These are phyloP conservation scores for Actinemys pallida DNA, from an alignment of 2,113 vertebrate species.

Conservation along the genomic window DNA sequence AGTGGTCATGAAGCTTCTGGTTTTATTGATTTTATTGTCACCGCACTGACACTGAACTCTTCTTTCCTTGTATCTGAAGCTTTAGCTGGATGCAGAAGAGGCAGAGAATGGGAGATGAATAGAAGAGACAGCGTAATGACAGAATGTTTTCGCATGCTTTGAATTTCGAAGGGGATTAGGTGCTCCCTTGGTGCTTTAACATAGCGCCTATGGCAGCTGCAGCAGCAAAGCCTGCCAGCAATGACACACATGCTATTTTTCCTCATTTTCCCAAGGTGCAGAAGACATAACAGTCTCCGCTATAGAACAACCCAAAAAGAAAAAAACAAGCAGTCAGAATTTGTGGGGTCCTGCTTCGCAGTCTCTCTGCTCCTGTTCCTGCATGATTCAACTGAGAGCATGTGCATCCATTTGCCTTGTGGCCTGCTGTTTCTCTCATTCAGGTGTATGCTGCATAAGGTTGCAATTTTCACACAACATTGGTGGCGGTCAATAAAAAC, in stretches of 20 bases:
- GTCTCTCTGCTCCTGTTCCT: background rate
- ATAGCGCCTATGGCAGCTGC: slow-evolving; percentile 53
- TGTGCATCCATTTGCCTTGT: background rate
- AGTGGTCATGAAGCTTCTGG: background rate
- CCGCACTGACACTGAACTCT: slow-evolving; percentile 15
- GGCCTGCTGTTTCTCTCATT: background rate
- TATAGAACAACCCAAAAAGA: background rate
- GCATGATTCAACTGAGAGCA: background rate
- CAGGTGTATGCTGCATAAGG: background rate
- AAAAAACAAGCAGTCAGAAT: background rate
- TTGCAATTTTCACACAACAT: background rate
- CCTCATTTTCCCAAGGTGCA: slow-evolving; percentile 61
- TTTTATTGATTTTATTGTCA: slow-evolving; percentile 16
- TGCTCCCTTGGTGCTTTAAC: slow-evolving; percentile 39
- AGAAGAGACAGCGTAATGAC: slow-evolving; percentile 62
- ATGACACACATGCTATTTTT: slow-evolving; percentile 55
- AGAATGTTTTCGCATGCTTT: slow-evolving; percentile 65
- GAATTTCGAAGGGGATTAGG: slow-evolving; percentile 69
- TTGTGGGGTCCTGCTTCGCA: rapidly evolving
- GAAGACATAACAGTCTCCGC: slow-evolving; percentile 52
- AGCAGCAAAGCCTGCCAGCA: slow-evolving; percentile 55
- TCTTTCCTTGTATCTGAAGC: slow-evolving; percentile 36
- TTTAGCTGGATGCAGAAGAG: slow-evolving; percentile 61
- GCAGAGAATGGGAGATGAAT: slow-evolving; percentile 48
- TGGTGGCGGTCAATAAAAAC: background rate